Base-by-base conservation (phyloP, 1,140 invertebrate genomes). In the Danaus melanippus region DNA sequence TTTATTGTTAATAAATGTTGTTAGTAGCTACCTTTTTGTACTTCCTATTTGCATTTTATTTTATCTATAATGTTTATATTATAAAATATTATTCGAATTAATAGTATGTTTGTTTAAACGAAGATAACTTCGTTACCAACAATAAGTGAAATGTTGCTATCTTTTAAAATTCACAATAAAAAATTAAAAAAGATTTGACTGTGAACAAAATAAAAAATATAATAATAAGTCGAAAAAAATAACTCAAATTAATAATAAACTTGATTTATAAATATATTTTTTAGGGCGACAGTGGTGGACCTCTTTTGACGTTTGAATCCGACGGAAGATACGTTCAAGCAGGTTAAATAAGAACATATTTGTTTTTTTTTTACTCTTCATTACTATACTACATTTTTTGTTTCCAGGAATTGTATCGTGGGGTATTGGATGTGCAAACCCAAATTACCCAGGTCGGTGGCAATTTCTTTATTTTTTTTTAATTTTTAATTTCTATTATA, bases 251-350 rank as follows among this genome's bases (percentile, higher is more conserved):
- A 12, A 11, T 11, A 44, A 44, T 2, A 32, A 4, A 32, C 21
- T 1, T 7, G 7, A 44, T 9, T n/a, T 11, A 8, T n/a, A 44
- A 7, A 40, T 58, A 40, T 58, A 15, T 61, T 42, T 79, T 74
- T 51, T 66, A 93, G 91, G 92, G 92, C 15, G 92, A 94, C 67
- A 92, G 91, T 56, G 88, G 88, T 12, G 88, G 88, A 8, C 88
- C 88, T 8, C 62, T 89, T 41, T 17, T 89, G 41, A 77, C 76
- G 2, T 71, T 87, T 65, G 72, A 81, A 64, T 40, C 63, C 0
- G 58, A 67, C 52, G 81, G 76, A 46, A 83, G 67, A 71, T 86
- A 87, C 58, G 82, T 88, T 49, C 72, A 77, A 71, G 71, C 83
- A 57, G 88, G 88, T 88, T 82, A 66, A 32, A 32, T 32, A 32